Conservation (phyloP, 2,888 invertebrate genomes). For the Plagodis pulveraria region DNA sequence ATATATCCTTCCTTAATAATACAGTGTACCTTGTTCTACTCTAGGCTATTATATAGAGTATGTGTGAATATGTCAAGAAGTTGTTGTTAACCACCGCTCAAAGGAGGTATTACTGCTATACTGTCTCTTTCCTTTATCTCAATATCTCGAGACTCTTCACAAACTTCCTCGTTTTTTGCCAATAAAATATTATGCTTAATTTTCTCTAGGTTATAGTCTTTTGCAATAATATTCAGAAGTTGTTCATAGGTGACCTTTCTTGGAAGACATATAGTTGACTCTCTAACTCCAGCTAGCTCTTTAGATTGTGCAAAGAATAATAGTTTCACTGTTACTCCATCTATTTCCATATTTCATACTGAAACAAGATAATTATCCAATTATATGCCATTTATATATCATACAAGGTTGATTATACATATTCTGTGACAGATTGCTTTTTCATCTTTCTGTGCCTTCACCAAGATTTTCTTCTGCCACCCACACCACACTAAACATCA, state of each 20-base stretch:
- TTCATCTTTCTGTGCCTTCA: no score
- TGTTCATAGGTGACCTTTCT: constrained; percentile 80
- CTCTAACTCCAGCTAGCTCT: constrained; percentile 89
- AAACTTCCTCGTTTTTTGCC: constrained; percentile 93
- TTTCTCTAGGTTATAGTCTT: constrained; percentile 86
- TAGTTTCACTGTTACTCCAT: constrained; percentile 86
- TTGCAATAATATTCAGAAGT: constrained; percentile 86
- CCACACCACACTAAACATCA: no score
- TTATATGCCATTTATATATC: no score
- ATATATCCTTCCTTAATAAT: not conserved
- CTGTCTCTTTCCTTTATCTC: constrained; percentile 89
- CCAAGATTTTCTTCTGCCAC: no score
- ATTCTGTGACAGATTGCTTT: no score
- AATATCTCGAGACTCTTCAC: constrained; percentile 81
- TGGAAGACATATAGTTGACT: constrained; percentile 81
- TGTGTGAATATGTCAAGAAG: no score
- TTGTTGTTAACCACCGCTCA: constrained; percentile 91
- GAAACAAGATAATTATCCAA: constrained; percentile 2
- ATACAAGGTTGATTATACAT: no score
- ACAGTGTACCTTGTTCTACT: constrained; percentile 17
- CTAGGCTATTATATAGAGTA: not conserved
- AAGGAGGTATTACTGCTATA: constrained; percentile 96
- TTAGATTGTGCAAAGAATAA: constrained; percentile 96
- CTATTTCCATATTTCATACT: constrained; percentile 76
- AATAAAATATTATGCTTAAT: constrained; percentile 90